Evolutionary conservation across 2,113 vertebrate species (phyloP).

Genomic region (Crotalus helleri): DNA sequence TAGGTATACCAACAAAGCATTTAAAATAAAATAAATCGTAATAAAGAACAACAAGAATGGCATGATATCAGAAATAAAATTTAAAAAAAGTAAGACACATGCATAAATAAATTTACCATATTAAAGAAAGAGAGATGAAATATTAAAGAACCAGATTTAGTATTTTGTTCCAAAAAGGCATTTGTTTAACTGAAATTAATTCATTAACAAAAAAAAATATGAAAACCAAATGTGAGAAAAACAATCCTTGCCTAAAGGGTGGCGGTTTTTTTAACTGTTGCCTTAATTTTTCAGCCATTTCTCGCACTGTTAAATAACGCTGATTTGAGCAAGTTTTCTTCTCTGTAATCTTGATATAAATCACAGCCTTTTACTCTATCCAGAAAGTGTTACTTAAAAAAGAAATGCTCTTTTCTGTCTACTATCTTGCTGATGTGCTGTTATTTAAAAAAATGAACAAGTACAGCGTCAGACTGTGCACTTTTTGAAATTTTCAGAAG

Average conservation of each 20-base stretch:
- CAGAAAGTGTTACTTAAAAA: neutral
- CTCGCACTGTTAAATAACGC: neutral
- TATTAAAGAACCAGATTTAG: neutral
- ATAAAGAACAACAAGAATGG: neutral
- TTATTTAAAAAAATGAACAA: neutral
- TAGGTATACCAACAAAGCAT: neutral
- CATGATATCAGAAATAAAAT: neutral
- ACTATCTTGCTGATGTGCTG: neutral
- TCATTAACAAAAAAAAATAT: neutral
- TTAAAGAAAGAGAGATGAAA: neutral
- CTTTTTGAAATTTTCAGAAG: neutral
- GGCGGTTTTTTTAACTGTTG: neutral
- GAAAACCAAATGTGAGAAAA: neutral
- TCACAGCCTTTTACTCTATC: neutral
- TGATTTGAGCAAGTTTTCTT: neutral
- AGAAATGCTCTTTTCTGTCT: neutral
- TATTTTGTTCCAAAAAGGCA: neutral
- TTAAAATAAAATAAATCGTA: neutral
- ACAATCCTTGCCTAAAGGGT: neutral
- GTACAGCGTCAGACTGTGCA: neutral
- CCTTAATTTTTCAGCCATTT: neutral
- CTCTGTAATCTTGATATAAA: neutral
- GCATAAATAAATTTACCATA: neutral
- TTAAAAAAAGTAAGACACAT: neutral
- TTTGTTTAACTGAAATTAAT: neutral